Evolutionary conservation across 1,140 invertebrate genomes (phyloP), one percentile per base, ranked within the genome.

Genomic region (Papilio polyxenes): DNA sequence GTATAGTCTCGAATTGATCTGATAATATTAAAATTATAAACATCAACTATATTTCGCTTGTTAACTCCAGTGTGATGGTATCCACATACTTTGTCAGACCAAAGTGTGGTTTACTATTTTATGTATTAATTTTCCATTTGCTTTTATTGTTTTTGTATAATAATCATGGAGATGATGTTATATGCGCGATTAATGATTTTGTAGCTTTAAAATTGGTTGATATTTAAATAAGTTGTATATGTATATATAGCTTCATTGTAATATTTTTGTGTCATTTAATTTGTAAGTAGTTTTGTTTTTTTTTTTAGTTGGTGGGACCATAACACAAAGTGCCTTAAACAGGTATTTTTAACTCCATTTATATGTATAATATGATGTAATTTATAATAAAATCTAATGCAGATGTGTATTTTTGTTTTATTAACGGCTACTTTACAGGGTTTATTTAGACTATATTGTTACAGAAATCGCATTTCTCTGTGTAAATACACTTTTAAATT

Each of bases 311-410:
- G 87, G 85, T 88, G 92, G 92, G 92, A 93, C 92, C 92, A 93
- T 90, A 91, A 88, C 85, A 75, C 87, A 91, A 92, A 93, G 92
- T 93, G 92, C 91, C 92, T 93, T 93, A 88, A 85, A 17, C 40
- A 80, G 78, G 89, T 92, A 89, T 89, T 88, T 89, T 81, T 82
- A 84, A 85, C 74, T 75, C 83, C 82, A 88, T 80, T 88, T 82
- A 83, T 86, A 82, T 88, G 83, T 90, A 88, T 88, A 88, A 82
- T 86, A 86, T 88, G 83, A 88, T 87, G 65, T 87, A 87, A 91
- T 91, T 91, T 92, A 89, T 93, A 90, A 87, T 90, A 88, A 91
- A 92, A 87, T 85, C 76, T 88, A 89, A 86, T 87, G 82, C 77
- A 81, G 86, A 85, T 78, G 76, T 81, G 84, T 72, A 74, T 80